These are phyloP conservation scores for Siniperca scherzeri DNA, from an alignment of 2,797 vertebrate species.

Conservation along the genomic window DNA sequence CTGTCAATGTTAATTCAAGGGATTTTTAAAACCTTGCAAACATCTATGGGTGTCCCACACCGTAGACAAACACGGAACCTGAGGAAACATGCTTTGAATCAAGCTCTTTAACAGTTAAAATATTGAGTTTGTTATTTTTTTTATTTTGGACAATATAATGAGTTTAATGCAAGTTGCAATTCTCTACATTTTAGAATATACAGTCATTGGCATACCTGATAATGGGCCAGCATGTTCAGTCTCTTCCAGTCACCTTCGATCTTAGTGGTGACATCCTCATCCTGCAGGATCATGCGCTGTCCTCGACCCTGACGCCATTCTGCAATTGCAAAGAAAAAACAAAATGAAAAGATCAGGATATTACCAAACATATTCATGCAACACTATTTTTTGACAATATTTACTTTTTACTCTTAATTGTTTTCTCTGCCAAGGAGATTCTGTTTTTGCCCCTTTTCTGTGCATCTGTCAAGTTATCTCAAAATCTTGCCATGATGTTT, in stretches of 20 bases:
- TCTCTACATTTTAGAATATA: not conserved
- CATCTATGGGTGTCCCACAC: not conserved
- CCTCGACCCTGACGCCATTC: conserved; percentile 96
- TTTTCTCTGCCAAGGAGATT: conserved; percentile 13
- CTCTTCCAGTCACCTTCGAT: conserved; percentile 99
- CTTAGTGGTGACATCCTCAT: conserved; percentile 97
- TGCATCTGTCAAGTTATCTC: conserved; percentile 21
- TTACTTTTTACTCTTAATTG: conserved; percentile 16
- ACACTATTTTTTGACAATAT: not conserved
- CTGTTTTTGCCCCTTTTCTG: not conserved
- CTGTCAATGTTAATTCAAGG: not conserved
- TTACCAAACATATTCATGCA: not conserved
- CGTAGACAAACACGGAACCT: not conserved
- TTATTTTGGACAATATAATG: not conserved
- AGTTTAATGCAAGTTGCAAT: not conserved
- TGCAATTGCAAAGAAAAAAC: conserved; percentile 65
- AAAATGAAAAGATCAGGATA: not conserved
- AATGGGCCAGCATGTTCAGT: conserved; percentile 94
- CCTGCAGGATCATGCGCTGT: conserved; percentile 94
- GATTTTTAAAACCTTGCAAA: not conserved
- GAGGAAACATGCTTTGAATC: not conserved
- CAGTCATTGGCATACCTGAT: conserved; percentile 78
- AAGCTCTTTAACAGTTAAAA: not conserved
- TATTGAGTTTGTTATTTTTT: not conserved
- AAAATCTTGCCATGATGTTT: conserved; percentile 19